Conservation (phyloP, 2,888 invertebrate species). For the Netelia melanura region DNA sequence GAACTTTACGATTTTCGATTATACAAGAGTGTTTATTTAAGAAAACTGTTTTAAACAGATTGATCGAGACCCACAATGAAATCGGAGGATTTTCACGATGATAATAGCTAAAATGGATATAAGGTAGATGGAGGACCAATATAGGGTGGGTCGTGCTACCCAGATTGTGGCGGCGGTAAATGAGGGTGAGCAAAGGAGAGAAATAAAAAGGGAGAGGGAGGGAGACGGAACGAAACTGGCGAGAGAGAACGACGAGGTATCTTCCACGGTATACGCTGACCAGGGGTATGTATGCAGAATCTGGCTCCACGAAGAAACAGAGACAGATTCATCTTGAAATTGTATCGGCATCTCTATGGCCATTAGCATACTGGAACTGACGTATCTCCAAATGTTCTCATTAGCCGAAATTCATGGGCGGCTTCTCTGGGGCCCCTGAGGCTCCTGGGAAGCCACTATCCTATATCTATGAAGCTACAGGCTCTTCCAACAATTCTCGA, state of each 20-base stretch:
- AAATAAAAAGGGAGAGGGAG: conserved; percentile 54
- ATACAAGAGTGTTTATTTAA: conserved; percentile 53
- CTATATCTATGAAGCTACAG: conserved; percentile 64
- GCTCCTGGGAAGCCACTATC: conserved; percentile 62
- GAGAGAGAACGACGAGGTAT: conserved; percentile 47
- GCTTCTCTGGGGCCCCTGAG: conserved; percentile 79
- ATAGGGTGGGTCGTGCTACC: conserved; percentile 76
- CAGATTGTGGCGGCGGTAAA: conserved; percentile 34
- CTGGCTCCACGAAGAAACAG: conserved; percentile 63
- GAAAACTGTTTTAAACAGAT: conserved; percentile 8
- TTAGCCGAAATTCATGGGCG: conserved; percentile 85
- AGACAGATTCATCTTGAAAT: conserved; percentile 84
- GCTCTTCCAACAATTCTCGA: conserved; percentile 55
- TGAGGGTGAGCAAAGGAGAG: conserved; percentile 24
- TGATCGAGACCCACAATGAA: conserved; percentile 15
- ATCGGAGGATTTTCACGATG: conserved; percentile 71
- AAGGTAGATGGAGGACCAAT: conserved; percentile 80
- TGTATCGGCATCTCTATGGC: conserved; percentile 85
- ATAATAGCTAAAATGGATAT: conserved; percentile 82
- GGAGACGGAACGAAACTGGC: conserved; percentile 69
- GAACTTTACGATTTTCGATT: conserved; percentile 7
- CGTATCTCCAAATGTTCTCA: conserved; percentile 85
- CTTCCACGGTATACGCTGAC: conserved; percentile 27
- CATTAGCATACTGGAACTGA: conserved; percentile 85
- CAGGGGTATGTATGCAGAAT: conserved; percentile 47